Conservation (phyloP, 2,797 vertebrate species). For the Parauchenoglanis punctatus region DNA sequence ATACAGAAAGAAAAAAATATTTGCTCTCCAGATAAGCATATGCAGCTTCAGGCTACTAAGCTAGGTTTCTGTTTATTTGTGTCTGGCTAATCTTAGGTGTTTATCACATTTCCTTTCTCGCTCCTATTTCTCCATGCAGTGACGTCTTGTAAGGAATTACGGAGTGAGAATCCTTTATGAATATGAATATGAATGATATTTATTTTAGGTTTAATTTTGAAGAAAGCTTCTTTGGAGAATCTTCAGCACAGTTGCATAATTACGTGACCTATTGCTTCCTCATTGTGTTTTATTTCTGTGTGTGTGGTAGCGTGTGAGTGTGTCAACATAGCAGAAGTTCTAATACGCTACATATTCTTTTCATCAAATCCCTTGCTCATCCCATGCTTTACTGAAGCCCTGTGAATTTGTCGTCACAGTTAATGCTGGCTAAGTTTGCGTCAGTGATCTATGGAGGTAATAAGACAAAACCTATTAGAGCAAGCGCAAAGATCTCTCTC, state of each 20-base stretch:
- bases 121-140: not conserved
- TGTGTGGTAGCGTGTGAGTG: not conserved
- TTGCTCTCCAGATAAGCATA: not conserved
- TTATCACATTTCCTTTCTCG: not conserved
- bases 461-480: conserved; percentile 53
- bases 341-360: not conserved
- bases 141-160: not conserved
- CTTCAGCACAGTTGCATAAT: not conserved
- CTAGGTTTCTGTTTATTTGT: not conserved
- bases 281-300: not conserved
- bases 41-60: not conserved
- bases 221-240: not conserved
- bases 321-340: not conserved
- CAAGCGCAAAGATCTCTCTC: not conserved
- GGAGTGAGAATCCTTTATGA: not conserved
- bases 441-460: conserved; percentile 49
- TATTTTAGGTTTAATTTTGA: not conserved
- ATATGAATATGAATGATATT: not conserved
- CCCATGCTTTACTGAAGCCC: not conserved
- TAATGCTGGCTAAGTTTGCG: not conserved
- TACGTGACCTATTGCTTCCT: not conserved
- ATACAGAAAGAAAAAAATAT: not conserved
- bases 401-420: not conserved
- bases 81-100: not conserved
- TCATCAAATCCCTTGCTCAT: not conserved